These are phyloP conservation scores for Dryadula phaetusa DNA, from an alignment of 2,888 invertebrate species.

Conservation along the genomic window DNA sequence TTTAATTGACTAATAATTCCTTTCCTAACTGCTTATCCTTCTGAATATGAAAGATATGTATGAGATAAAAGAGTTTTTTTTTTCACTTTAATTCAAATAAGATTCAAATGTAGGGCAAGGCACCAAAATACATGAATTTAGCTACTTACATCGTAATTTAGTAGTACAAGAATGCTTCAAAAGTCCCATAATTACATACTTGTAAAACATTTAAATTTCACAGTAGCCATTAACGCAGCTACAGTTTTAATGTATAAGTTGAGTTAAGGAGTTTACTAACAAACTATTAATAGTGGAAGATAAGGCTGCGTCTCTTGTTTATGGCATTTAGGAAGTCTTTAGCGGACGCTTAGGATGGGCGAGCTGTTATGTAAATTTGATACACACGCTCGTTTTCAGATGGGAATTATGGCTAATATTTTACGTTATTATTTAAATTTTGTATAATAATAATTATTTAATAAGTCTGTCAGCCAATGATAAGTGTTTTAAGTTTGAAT, in stretches of 20 bases:
- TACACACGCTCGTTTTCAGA: conserved; percentile 56
- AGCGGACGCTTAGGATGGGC: conserved; percentile 60
- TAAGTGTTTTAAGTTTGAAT: too few species aligned
- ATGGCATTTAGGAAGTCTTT: conserved; percentile 73
- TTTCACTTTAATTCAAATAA: background rate
- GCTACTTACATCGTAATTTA: conserved; percentile 25
- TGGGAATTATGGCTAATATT: conserved; percentile 43
- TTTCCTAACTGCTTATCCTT: too few species aligned
- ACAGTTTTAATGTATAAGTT: conserved; percentile 43
- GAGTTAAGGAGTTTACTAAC: conserved; percentile 49
- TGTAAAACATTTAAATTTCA: conserved; percentile 39
- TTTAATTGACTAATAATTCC: too few species aligned
- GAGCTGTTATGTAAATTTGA: conserved; percentile 54
- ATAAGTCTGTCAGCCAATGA: too few species aligned
- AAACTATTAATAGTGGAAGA: conserved; percentile 71
- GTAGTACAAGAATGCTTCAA: conserved; percentile 20
- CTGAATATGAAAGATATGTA: too few species aligned
- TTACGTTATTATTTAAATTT: too few species aligned
- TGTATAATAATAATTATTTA: too few species aligned
- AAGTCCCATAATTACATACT: conserved; percentile 38
- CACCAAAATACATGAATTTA: conserved; percentile 43
- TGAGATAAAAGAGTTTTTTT: background rate
- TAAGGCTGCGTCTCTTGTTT: conserved; percentile 74
- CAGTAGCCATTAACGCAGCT: conserved; percentile 40
- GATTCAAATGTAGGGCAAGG: conserved; percentile 12